Percentiles rank a stretch among this genome's conserved stretches.
These are phyloP conservation scores for Pseudolaguvia tuberculata DNA, from an alignment of 2,113 vertebrate genomes.

Conservation along the genomic window DNA sequence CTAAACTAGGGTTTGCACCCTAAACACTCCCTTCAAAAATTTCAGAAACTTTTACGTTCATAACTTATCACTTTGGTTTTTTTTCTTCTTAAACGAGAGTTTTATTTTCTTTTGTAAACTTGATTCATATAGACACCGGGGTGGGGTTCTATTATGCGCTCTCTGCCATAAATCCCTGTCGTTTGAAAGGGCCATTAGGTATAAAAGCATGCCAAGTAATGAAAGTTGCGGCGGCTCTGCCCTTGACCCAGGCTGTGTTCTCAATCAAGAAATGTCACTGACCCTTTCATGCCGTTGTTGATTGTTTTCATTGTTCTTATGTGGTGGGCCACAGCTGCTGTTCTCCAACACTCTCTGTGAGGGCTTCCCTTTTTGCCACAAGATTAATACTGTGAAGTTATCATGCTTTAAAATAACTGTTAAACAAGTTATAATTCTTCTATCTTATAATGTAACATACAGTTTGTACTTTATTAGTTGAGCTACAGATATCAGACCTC, in stretches of 20 bases:
- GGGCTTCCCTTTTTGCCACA: background rate
- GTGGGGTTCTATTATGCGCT: slow-evolving; percentile 5
- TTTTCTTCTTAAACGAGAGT: background rate
- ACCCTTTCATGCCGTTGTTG: slow-evolving; percentile 43
- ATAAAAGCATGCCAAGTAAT: slow-evolving; percentile 26
- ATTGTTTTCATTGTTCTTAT: slow-evolving; percentile 33
- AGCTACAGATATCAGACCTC: background rate
- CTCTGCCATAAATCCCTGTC: slow-evolving; percentile 28
- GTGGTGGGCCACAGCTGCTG: slow-evolving; percentile 30
- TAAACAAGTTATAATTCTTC: too few relatives aligned
- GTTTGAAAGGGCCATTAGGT: slow-evolving; percentile 17
- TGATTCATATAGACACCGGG: background rate
- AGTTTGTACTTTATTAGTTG: background rate
- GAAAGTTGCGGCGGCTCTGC: slow-evolving; percentile 30
- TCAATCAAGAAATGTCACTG: slow-evolving; percentile 43
- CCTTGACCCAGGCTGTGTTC: slow-evolving; percentile 40
- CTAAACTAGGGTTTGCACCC: too few relatives aligned
- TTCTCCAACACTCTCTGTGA: background rate
- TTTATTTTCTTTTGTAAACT: background rate
- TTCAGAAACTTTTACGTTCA: slow-evolving; percentile 24
- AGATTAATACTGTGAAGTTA: background rate
- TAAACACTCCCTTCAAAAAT: too few relatives aligned
- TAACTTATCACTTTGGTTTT: background rate
- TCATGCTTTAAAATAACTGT: background rate
- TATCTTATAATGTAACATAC: too few relatives aligned